These are phyloP conservation scores for Phortica okadai DNA, from an alignment of 2,888 invertebrate species.

Conservation along the genomic window DNA sequence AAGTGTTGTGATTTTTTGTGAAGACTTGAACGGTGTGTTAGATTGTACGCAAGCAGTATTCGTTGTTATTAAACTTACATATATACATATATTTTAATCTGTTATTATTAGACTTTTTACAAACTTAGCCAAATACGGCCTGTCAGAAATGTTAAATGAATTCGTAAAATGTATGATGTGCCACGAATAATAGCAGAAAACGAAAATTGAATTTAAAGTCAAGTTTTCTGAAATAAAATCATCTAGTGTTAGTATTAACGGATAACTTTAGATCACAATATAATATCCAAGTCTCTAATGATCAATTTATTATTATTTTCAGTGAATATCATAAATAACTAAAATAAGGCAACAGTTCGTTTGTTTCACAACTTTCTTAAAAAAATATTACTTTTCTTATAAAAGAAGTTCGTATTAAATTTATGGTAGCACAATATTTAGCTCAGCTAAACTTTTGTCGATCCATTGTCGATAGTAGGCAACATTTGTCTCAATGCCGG, in stretches of 20 bases:
- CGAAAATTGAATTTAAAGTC: too few species aligned
- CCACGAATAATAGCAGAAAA: too few species aligned
- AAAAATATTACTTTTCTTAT: too few species aligned
- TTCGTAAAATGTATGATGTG: not conserved
- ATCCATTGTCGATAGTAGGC: conserved; percentile 7
- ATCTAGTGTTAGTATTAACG: too few species aligned
- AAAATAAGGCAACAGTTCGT: too few species aligned
- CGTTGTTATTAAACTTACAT: conserved; percentile 5
- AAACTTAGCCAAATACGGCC: not conserved
- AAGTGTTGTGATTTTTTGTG: not conserved
- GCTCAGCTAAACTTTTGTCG: not conserved
- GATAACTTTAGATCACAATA: too few species aligned
- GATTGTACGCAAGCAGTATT: not conserved
- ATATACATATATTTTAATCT: conserved; percentile 3
- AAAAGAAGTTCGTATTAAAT: too few species aligned
- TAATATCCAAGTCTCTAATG: too few species aligned
- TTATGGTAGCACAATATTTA: not conserved
- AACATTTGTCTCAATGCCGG: conserved; percentile 4
- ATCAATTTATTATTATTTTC: too few species aligned
- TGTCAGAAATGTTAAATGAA: not conserved
- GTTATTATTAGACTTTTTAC: not conserved
- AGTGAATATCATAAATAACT: too few species aligned
- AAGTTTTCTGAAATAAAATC: too few species aligned
- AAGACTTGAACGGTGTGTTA: not conserved
- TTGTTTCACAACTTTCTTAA: too few species aligned